Conservation (phyloP, 2,797 vertebrate species). For the Diplodus sargus region DNA sequence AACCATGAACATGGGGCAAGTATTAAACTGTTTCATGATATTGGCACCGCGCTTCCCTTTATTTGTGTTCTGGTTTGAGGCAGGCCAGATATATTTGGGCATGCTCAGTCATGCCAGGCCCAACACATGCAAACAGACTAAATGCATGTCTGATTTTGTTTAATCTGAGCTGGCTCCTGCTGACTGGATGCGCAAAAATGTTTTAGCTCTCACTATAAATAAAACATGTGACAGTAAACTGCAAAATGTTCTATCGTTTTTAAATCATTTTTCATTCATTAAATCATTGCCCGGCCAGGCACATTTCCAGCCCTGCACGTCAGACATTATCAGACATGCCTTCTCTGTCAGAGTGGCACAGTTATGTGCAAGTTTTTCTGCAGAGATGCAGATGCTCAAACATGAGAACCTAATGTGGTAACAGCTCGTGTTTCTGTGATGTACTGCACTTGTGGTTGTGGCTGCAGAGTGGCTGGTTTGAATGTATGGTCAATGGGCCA, state of each 20-base stretch:
- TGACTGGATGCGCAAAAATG: background rate
- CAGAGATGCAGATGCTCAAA: constrained; percentile 13
- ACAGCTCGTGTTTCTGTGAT: constrained; percentile 20
- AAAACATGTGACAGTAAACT: background rate
- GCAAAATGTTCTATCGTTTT: background rate
- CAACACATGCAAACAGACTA: background rate
- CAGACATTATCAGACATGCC: background rate
- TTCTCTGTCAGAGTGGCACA: background rate
- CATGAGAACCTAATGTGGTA: constrained; percentile 25
- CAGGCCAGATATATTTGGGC: background rate
- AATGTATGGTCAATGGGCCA: constrained; percentile 57
- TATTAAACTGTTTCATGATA: background rate
- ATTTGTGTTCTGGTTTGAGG: background rate
- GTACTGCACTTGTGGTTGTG: constrained; percentile 54
- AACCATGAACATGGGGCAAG: background rate
- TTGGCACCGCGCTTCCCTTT: background rate
- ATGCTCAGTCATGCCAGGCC: background rate
- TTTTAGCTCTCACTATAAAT: background rate
- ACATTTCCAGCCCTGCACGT: background rate
- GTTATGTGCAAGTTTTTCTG: background rate
- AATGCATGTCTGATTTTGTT: background rate
- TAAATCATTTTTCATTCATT: background rate
- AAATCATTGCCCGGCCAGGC: background rate
- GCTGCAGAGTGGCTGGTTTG: constrained; percentile 38
- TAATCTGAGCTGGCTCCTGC: constrained; percentile 1